Base-by-base conservation (phyloP, 2,888 invertebrate species). In the Diplolepis rosae region DNA sequence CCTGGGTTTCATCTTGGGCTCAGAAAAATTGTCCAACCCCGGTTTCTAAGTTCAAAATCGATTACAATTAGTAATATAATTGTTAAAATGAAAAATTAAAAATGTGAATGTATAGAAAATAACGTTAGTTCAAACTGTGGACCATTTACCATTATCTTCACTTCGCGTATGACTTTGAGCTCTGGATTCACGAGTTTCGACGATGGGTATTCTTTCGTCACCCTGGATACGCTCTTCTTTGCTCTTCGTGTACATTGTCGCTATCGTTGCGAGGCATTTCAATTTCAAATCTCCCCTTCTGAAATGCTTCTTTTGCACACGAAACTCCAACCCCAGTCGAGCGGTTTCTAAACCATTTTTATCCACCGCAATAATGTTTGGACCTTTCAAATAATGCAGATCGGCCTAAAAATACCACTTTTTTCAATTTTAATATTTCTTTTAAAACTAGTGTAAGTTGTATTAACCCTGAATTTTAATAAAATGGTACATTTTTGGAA, bases 181-280 rank as follows among this genome's bases (percentile, higher is more conserved):
- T 69, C 85, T 80, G 61, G 85, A 86, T 73, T 84, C 86, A 48
- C 86, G 83, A 73, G 85, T 86, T 72, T 86, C 86, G 84, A 86
- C 84, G 61, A 81, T 83, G 61, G 86, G 84, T 42, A 84, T 83
- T 77, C 86, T 86, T 70, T 84, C 84, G 80, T 93, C 94, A 9
- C 95, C 94, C 86, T 94, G 94, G 28, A 95, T 94, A 82, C 95
- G 95, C 86, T 95, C 95, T 87, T 96, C 96, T 89, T 96, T 95
- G 86, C 94, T 95, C 77, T 94, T 91, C 92, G 94, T 94, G 89
- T 96, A 96, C 15, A 96, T 93, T 15, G 94, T 93, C 45, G 95
- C 95, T 88, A 96, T 95, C 79, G 94, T 95, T 67, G 96, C 96
- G 85, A 95, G 91, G 90, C 96, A 96, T 91, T 96, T 96, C 81